Conservation (phyloP, 2,888 invertebrate species). For the Meta bourneti region DNA sequence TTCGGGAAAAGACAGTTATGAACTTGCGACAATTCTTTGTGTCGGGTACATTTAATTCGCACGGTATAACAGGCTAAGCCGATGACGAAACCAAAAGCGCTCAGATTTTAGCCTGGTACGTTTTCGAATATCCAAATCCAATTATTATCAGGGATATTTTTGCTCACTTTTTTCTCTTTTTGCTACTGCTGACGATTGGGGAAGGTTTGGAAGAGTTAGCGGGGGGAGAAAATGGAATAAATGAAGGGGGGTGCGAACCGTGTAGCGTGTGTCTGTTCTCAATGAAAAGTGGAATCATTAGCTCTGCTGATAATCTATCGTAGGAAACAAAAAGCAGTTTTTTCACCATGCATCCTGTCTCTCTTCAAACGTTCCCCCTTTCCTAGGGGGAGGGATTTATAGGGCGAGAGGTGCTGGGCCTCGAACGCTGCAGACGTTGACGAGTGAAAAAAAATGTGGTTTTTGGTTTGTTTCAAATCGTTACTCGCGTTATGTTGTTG, state of each 20-base stretch:
- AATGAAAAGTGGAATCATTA: conserved; percentile 68
- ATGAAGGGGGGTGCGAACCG: conserved; percentile 30
- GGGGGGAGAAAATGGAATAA: conserved; percentile 41
- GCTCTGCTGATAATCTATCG: conserved; percentile 59
- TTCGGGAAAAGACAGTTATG: no score
- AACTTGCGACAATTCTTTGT: no score
- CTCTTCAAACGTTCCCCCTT: neutral
- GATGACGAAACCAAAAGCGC: neutral
- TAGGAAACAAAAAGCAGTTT: conserved; percentile 43
- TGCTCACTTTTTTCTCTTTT: conserved; percentile 4
- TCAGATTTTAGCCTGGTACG: conserved; percentile 23
- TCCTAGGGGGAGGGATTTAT: neutral
- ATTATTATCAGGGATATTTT: conserved; percentile 63
- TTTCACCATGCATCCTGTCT: neutral
- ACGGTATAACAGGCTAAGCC: neutral
- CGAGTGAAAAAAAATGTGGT: neutral
- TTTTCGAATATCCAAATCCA: conserved; percentile 61
- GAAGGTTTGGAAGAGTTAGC: neutral
- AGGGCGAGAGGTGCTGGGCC: neutral
- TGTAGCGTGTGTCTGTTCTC: conserved; percentile 27
- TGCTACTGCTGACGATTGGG: conserved; percentile 34
- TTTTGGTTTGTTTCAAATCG: neutral
- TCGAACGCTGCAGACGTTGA: neutral
- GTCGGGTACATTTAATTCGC: neutral
- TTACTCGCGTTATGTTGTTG: neutral